Base-by-base conservation (phyloP, 2,113 vertebrate species). In the Calidris pugnax region DNA sequence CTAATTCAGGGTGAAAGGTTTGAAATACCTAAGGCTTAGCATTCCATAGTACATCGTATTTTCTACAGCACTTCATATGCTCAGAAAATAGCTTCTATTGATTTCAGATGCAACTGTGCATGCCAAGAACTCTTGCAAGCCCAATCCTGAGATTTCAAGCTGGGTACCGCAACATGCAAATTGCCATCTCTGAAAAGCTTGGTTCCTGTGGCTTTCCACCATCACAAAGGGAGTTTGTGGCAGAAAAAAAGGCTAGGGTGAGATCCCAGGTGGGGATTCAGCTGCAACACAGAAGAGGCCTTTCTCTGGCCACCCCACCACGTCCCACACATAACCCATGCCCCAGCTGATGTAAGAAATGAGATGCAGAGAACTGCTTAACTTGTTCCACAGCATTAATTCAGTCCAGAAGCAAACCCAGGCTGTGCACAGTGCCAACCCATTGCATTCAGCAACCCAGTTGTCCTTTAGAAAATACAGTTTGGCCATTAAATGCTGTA, bases 31-130 rank as follows among this genome's bases (percentile, higher is more conserved):
- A 53, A 81, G 60, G 76, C 77, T 94, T 93, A 86, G 26, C 14
- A 48, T 72, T 95, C 92, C 66, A 35, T n/a, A 89, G 45, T 45
- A 75, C 27, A 91, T 94, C 64, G 43, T 87, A 87, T 94, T 93
- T 96, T 93, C 91, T 87, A 64, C 62, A 75, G 89, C 57, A 57
- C 56, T 92, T 92, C 37, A 74, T 57, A 35, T 10, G 11, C 71
- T 82, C 74, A 72, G 80, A 84, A 95, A 93, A 97, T 45, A 89
- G 66, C 74, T 92, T 81, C 73, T 93, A 78, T 95, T 82, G 89
- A 95, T 96, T 94, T 95, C 69, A 79, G 94, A 92, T 45, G 69
- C 5, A 3, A 68, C 39, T 56, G 53, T 75, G 80, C 57, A 59
- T 43, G 56, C 72, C 84, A 93, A 95, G 63, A 37, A 47, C 53